Conservation (phyloP, 2,797 vertebrate genomes). For the Tenualosa ilisha region DNA sequence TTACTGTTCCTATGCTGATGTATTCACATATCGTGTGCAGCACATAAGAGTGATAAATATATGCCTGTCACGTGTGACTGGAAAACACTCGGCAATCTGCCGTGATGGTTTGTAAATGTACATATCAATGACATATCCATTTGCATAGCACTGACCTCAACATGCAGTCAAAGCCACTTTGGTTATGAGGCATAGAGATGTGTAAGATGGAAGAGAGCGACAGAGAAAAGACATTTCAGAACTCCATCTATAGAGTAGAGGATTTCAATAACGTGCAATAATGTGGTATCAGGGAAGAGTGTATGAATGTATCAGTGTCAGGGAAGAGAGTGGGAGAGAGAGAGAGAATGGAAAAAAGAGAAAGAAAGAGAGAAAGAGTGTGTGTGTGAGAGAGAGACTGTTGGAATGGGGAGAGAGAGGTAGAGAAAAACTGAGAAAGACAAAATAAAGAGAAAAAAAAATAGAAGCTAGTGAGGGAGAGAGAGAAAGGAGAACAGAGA, state of each 20-base stretch:
- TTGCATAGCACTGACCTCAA: slow-evolving; percentile 46
- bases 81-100: neutral
- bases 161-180: slow-evolving; percentile 17
- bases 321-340: too few species aligned
- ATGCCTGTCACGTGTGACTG: neutral
- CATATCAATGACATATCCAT: slow-evolving; percentile 28
- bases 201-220: neutral
- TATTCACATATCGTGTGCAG: neutral
- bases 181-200: neutral
- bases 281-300: too few species aligned
- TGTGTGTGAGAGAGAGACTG: too few species aligned
- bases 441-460: slow-evolving; percentile 31
- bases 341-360: slow-evolving; percentile 16
- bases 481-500: neutral
- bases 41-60: neutral
- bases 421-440: slow-evolving; percentile 31
- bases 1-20: slow-evolving; percentile 1
- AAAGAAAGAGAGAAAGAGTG: neutral
- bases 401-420: slow-evolving; percentile 37
- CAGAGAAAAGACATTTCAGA: neutral
- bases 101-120: neutral
- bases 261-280: neutral
- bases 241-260: neutral
- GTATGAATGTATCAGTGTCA: too few species aligned
- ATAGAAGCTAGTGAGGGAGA: slow-evolving; percentile 35